Conservation (phyloP, 2,113 vertebrate species). For the Lota lota region DNA sequence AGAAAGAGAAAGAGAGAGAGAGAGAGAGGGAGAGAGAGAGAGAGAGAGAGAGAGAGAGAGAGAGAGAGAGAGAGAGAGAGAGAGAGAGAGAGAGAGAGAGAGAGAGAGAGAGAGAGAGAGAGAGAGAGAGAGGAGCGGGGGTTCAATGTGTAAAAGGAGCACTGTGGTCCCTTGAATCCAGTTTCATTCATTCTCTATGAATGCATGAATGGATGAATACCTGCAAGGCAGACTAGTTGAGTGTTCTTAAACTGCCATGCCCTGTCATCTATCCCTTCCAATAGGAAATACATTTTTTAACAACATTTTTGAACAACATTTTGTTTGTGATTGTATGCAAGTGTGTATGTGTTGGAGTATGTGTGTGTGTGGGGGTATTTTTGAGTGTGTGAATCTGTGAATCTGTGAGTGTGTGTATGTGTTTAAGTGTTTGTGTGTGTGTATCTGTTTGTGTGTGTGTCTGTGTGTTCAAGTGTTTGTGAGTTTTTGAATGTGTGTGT, state of each 20-base stretch:
- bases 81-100: slow-evolving; percentile 64
- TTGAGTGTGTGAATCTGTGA: slow-evolving; percentile 18
- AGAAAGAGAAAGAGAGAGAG: slow-evolving; percentile 67
- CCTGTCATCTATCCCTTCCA: too few relatives aligned
- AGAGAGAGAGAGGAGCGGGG: slow-evolving; percentile 40
- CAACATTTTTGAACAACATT: too few relatives aligned
- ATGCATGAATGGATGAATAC: slow-evolving; percentile 14
- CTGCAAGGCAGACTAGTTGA: slow-evolving; percentile 62
- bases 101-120: slow-evolving; percentile 47
- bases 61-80: slow-evolving; percentile 14
- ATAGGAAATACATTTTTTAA: too few relatives aligned
- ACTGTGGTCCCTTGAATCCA: slow-evolving; percentile 65
- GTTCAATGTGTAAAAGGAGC: slow-evolving; percentile 80
- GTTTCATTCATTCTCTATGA: slow-evolving; percentile 66
- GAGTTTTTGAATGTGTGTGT: too few relatives aligned
- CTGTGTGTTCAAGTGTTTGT: slow-evolving; percentile 20
- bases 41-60: slow-evolving; percentile 52
- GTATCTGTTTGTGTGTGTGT: slow-evolving; percentile 30
- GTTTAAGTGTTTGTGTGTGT: too few relatives aligned
- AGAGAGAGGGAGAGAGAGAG: background rate
- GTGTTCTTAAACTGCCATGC: slow-evolving; percentile 9
- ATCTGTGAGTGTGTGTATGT: too few relatives aligned
- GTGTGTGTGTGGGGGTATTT: slow-evolving; percentile 20
- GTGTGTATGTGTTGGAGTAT: slow-evolving; percentile 16
- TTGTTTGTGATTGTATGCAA: background rate